These are phyloP conservation scores for Promerops cafer DNA, from an alignment of 2,113 vertebrate species.

Conservation along the genomic window DNA sequence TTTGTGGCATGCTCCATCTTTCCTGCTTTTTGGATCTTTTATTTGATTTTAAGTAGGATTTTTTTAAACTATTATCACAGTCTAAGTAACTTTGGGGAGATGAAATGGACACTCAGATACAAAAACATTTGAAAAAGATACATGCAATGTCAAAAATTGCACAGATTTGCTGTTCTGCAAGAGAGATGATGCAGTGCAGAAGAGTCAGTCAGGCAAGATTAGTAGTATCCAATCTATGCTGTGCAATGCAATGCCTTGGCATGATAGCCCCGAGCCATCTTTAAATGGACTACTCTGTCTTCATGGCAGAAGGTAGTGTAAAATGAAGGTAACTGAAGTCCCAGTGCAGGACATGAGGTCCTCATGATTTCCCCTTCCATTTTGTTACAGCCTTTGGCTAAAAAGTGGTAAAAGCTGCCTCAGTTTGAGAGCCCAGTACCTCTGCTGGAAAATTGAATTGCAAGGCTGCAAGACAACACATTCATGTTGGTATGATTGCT, in stretches of 20 bases:
- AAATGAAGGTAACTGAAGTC: not conserved
- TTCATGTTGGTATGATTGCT: not conserved
- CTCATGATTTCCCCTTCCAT: not conserved
- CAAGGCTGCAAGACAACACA: not conserved
- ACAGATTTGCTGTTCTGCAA: rapidly evolving
- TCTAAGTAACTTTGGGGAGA: not conserved
- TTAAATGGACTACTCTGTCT: not conserved
- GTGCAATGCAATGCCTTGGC: not conserved
- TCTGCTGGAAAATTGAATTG: not conserved
- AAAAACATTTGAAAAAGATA: not conserved
- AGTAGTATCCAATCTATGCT: rapidly evolving
- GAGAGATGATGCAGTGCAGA: not conserved
- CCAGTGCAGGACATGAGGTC: not conserved
- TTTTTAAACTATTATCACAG: not conserved
- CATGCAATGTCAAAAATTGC: not conserved
- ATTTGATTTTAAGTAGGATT: not conserved
- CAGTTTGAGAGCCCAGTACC: not conserved
- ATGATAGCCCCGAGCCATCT: not conserved
- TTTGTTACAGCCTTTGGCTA: not conserved
- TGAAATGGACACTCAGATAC: not conserved
- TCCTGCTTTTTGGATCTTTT: not conserved
- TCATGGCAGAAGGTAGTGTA: not conserved
- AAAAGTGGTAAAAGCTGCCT: not conserved
- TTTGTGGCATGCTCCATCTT: not conserved
- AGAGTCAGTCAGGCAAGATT: not conserved